Evolutionary conservation across 2,888 invertebrate genomes (phyloP).

Genomic region (Epinotia brunnichana): DNA sequence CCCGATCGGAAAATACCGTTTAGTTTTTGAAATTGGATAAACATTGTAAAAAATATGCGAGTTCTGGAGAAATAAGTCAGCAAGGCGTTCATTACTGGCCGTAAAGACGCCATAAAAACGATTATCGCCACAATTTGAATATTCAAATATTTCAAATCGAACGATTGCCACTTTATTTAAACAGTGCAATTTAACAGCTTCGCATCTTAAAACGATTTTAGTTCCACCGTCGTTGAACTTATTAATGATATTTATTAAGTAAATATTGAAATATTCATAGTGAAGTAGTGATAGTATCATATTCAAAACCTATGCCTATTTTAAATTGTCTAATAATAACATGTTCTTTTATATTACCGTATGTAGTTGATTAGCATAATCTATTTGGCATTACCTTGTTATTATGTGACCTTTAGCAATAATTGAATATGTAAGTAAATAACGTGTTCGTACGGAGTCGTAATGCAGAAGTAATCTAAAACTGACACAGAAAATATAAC

Average conservation of each 20-base stretch:
- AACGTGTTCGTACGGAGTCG: not conserved
- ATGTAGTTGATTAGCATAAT: constrained; percentile 34
- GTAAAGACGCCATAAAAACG: constrained; percentile 80
- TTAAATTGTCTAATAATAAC: constrained; percentile 4
- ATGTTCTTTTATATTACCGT: constrained; percentile 21
- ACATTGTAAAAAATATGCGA: constrained; percentile 12
- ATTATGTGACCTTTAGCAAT: constrained; percentile 21
- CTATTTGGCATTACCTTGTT: constrained; percentile 21
- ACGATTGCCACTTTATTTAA: constrained; percentile 56
- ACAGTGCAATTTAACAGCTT: constrained; percentile 51
- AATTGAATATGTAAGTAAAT: constrained; percentile 29
- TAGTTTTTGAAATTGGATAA: constrained; percentile 15
- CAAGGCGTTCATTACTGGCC: constrained; percentile 75
- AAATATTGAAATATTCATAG: too few species aligned
- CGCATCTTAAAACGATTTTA: not conserved
- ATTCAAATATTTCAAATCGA: constrained; percentile 69
- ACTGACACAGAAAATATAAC: not conserved
- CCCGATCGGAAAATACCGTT: not conserved
- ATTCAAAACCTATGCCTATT: not conserved
- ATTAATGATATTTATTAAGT: too few species aligned
- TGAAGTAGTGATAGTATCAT: too few species aligned
- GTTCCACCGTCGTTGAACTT: not conserved
- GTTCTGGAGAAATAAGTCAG: constrained; percentile 46
- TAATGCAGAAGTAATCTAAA: not conserved
- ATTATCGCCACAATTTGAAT: constrained; percentile 75